phyloP scores from a whole-genome alignment of 1,140 invertebrate species.

The Alviniconcha marisindica region DNA sequence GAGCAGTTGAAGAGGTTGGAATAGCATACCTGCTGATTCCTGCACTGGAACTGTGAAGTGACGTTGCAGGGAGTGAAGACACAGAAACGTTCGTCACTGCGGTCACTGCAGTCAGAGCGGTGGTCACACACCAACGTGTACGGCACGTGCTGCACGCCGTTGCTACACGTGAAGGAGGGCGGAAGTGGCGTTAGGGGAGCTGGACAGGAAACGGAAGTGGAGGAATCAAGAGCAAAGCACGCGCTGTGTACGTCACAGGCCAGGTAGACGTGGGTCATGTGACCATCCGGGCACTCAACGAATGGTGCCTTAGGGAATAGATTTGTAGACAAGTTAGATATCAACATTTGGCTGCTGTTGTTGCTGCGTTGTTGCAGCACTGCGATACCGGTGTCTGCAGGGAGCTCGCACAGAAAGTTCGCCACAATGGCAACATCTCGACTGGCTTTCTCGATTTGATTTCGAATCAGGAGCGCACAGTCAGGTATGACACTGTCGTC shows the following conservation, averaged over 20 bases:
- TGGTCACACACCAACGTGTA: slow-evolving; percentile 25
- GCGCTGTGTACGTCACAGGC: slow-evolving; percentile 31
- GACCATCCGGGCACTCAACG: neutral
- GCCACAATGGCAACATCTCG: too few relatives aligned
- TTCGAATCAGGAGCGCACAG: too few relatives aligned
- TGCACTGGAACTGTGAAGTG: neutral
- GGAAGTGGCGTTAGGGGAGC: slow-evolving; percentile 6
- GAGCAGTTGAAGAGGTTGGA: too few relatives aligned
- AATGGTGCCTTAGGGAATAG: too few relatives aligned
- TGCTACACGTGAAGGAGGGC: neutral
- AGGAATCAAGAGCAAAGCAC: neutral
- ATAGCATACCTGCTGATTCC: neutral
- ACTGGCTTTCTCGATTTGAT: too few relatives aligned
- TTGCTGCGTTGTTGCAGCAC: too few relatives aligned
- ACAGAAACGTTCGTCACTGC: slow-evolving; percentile 26
- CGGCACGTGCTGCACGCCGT: neutral
- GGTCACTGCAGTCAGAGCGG: neutral
- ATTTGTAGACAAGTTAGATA: too few relatives aligned
- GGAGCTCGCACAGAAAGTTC: too few relatives aligned
- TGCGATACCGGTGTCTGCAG: too few relatives aligned
- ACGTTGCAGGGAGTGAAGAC: neutral
- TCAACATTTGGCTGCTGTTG: too few relatives aligned
- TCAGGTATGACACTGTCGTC: too few relatives aligned
- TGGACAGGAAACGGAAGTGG: neutral
- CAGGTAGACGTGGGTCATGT: slow-evolving; percentile 23